Evolutionary conservation across 2,797 vertebrate species (phyloP), one percentile per base, ranked within the genome.

Genomic region (Pipistrellus pygmaeus): DNA sequence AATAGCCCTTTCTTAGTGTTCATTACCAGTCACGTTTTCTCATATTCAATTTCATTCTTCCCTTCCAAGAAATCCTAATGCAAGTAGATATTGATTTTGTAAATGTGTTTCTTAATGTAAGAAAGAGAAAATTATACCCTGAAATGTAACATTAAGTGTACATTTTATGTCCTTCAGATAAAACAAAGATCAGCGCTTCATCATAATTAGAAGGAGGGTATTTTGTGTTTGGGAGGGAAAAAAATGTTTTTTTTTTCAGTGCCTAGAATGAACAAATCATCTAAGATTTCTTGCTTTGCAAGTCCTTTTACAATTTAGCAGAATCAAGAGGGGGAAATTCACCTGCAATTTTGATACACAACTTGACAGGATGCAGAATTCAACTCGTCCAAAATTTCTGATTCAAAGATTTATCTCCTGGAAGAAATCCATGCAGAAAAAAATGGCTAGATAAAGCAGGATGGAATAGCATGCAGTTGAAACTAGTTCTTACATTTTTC

Each of bases 351-450:
- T 97, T 96, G 93, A 97, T 95, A 97, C 38, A 88, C 38, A 95
- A 77, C 77, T 48, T 94, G 90, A 91, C 72, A 96, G 84, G 90
- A 96, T 81, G 97, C 64, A 41, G 90, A 44, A 91, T 97, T 35
- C 35, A 95, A 93, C 90, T 97, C 95, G 95, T 95, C 96, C 95
- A 97, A 94, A 94, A 96, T 92, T 96, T 92, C 92, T 95, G 95
- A 97, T 94, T 97, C 96, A 98, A 98, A 98, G 96, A 97, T 98
- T 98, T 98, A 98, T 98, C 95, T 98, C 84, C 96, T 98, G 97
- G 96, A 98, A 96, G 96, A 97, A 97, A 96, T 98, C 97, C 97
- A 98, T 85, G 82, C 82, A 96, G 97, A 44, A 98, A 98, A 97
- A 98, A 98, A 97, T 98, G 97, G 88, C 92, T 95, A 97, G 98